A percentile compares a stretch with the other conserved stretches of the same genome.
Evolutionary conservation across 2,797 vertebrate species (phyloP).

Genomic region (Oreochromis grahami): DNA sequence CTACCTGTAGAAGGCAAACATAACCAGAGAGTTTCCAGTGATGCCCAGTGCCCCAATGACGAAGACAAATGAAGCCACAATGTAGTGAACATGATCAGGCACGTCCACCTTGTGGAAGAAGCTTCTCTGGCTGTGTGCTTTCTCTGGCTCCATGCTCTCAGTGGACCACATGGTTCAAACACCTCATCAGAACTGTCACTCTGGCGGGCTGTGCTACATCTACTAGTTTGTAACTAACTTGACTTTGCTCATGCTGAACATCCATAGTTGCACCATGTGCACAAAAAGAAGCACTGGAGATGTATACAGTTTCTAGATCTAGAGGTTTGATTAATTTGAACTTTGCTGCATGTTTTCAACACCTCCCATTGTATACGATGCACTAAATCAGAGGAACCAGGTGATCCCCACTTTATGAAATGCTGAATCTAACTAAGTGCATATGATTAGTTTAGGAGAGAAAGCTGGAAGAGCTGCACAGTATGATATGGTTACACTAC

Average conservation of each 20-base stretch:
- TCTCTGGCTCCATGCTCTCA: slow-evolving; percentile 69
- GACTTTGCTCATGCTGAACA: neutral
- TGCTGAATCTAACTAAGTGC: neutral
- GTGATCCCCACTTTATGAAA: neutral
- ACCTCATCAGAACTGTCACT: slow-evolving; percentile 24
- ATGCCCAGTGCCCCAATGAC: slow-evolving; percentile 72
- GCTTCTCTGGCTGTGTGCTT: slow-evolving; percentile 51
- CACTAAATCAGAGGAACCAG: neutral
- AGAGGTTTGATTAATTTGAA: neutral
- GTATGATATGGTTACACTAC: neutral
- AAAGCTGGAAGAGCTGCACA: neutral
- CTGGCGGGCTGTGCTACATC: neutral
- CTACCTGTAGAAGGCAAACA: slow-evolving; percentile 78
- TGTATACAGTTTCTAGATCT: neutral
- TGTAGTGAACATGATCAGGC: slow-evolving; percentile 75
- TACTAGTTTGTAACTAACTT: neutral
- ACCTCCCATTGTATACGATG: neutral
- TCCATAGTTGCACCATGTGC: slow-evolving; percentile 28
- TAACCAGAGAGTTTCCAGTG: slow-evolving; percentile 72
- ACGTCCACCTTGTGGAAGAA: slow-evolving; percentile 70
- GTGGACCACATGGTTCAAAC: slow-evolving; percentile 59
- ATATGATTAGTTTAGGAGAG: neutral
- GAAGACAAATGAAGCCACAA: slow-evolving; percentile 68
- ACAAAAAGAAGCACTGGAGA: neutral
- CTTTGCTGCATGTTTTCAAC: neutral